Evolutionary conservation across 1,140 invertebrate genomes (phyloP), one percentile per base, ranked within the genome.

Genomic region (Drosophila sechellia): DNA sequence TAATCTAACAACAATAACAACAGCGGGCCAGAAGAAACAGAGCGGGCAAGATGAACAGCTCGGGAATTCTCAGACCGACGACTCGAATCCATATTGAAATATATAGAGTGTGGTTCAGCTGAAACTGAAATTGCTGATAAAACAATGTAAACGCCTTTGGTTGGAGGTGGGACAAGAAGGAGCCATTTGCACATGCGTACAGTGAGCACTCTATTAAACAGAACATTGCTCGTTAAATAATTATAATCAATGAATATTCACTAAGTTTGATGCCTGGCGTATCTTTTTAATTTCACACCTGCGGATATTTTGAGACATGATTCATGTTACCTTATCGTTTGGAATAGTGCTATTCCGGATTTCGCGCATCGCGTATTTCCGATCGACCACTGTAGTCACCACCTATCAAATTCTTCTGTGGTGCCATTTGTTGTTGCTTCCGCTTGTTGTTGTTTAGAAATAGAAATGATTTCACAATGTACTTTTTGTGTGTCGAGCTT

Each of bases 401-500:
- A 37, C 15, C 52, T 74, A 72, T 79, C 56, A 78, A 49, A 68
- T 73, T 72, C 75, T 53, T 69, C 35, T 48, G 42, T 49, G 35
- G 49, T 43, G 3, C 37, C 35, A 25, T 43, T 43, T 63, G 57
- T 71, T 59, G 70, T 76, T 76, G 71, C 55, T 80, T 81, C 78
- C 69, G 79, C 70, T 80, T 85, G 63, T 85, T 77, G 70, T 80
- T 81, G 78, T 63, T 77, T 81, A 77, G 81, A 86, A 86, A 86
- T 86, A 86, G 78, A 86, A 86, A 86, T 86, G 83, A 86, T 86
- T 86, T 86, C 81, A 86, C 83, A 87, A 81, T 77, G 64, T 57
- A 74, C 60, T 84, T 77, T 78, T 77, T 74, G 79, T 77, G 64
- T 56, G 65, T 58, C 77, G 56, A 48, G 61, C 56, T 68, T 52